Percentiles rank a stretch among this genome's conserved stretches.
Conservation (phyloP, 2,797 vertebrate species). For the Cossypha caffra region DNA sequence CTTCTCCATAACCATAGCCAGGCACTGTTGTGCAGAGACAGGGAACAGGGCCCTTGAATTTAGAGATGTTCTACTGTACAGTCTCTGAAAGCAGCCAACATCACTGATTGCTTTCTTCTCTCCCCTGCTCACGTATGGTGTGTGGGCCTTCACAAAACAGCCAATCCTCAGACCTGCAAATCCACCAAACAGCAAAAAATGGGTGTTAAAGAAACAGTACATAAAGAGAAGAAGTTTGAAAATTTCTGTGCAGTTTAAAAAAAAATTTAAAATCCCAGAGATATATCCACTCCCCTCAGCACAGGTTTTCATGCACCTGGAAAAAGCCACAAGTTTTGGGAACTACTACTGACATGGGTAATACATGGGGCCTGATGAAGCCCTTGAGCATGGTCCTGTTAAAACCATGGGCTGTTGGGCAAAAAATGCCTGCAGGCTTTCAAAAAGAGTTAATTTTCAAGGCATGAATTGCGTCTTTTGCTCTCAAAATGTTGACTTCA, state of each 20-base stretch:
- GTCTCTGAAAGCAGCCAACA: background rate
- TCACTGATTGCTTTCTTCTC: background rate
- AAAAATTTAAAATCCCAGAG: background rate
- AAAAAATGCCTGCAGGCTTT: background rate
- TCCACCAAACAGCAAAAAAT: background rate
- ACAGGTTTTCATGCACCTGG: rapidly evolving
- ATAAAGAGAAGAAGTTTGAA: background rate
- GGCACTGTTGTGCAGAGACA: background rate
- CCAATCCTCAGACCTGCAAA: background rate
- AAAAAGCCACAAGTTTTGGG: background rate
- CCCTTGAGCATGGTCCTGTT: background rate
- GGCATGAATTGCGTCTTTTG: background rate
- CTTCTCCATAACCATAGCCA: background rate
- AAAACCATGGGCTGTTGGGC: background rate
- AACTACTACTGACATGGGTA: rapidly evolving
- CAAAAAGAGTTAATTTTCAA: background rate
- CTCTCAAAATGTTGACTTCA: background rate
- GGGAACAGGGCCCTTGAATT: background rate
- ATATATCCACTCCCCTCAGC: background rate
- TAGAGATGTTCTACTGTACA: background rate
- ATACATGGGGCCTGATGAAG: background rate
- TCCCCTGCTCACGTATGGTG: background rate
- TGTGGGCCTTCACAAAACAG: conserved; percentile 2
- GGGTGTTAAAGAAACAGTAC: background rate
- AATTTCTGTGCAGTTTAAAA: background rate